phyloP scores from a whole-genome alignment of 2,888 invertebrate species.

The Morinoia aosen region DNA sequence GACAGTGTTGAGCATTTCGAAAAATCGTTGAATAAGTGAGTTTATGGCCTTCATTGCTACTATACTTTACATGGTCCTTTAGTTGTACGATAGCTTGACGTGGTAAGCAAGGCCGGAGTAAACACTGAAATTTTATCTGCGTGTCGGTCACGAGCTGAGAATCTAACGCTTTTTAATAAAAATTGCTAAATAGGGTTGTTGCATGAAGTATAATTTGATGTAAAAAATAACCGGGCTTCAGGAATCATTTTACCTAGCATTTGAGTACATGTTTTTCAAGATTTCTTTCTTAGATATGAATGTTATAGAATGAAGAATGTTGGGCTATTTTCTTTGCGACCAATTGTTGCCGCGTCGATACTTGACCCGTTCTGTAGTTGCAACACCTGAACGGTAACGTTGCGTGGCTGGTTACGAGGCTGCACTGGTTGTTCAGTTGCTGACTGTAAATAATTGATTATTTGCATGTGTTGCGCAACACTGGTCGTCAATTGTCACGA shows the following conservation, averaged over 20 bases:
- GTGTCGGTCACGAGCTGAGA: not conserved
- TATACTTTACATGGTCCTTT: not conserved
- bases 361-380: no score
- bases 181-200: not conserved
- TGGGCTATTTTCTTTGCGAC: not conserved
- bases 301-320: not conserved
- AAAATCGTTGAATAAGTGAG: no score
- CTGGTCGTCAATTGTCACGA: no score
- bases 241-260: not conserved
- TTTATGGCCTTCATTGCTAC: no score
- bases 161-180: not conserved
- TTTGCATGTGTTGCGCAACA: no score
- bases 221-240: not conserved
- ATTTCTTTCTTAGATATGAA: not conserved
- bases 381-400: no score
- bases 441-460: no score
- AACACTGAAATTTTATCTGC: not conserved
- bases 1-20: no score
- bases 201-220: not conserved
- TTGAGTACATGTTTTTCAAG: no score
- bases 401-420: no score
- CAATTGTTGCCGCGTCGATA: no score
- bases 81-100: not conserved
- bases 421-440: no score
- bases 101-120: not conserved